phyloP scores from a whole-genome alignment of 1,140 invertebrate genomes.

The Aphelenchoides fujianensis region DNA sequence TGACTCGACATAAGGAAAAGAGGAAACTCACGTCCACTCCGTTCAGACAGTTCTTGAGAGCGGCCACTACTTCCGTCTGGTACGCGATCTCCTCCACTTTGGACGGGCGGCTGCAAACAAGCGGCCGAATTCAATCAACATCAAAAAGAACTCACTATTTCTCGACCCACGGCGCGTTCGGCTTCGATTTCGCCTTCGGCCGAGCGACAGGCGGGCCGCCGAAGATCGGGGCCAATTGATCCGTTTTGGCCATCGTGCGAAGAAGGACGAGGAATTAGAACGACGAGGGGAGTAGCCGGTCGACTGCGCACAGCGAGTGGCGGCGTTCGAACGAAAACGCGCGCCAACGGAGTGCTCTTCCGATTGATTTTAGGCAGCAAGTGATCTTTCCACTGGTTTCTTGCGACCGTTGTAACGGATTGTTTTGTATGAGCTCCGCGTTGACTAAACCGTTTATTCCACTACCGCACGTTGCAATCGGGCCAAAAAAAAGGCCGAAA shows the following conservation, averaged over 20 bases:
- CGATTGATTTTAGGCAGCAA: not conserved
- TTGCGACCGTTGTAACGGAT: too few relatives aligned
- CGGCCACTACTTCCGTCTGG: slow-evolving; percentile 89
- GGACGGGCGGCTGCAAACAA: slow-evolving; percentile 82
- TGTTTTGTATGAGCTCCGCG: too few relatives aligned
- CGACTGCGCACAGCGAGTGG: too few relatives aligned
- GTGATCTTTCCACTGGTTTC: too few relatives aligned
- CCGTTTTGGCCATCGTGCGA: not conserved
- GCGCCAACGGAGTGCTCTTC: not conserved
- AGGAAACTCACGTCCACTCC: slow-evolving; percentile 66
- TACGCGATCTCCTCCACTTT: slow-evolving; percentile 92
- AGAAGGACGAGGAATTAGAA: not conserved
- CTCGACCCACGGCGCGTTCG: slow-evolving; percentile 60
- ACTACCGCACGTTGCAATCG: too few relatives aligned
- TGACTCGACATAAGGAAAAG: not conserved
- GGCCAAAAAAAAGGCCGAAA: too few relatives aligned
- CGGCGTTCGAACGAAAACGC: not conserved
- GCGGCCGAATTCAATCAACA: slow-evolving; percentile 50
- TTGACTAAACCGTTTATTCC: too few relatives aligned
- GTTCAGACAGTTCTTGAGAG: slow-evolving; percentile 75
- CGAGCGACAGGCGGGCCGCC: not conserved
- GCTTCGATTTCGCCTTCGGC: not conserved
- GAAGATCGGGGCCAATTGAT: slow-evolving; percentile 14
- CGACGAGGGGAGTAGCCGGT: not conserved
- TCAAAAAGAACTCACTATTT: slow-evolving; percentile 60